These are phyloP conservation scores for Hepsetus odoe DNA, from an alignment of 2,113 vertebrate genomes.

Conservation along the genomic window DNA sequence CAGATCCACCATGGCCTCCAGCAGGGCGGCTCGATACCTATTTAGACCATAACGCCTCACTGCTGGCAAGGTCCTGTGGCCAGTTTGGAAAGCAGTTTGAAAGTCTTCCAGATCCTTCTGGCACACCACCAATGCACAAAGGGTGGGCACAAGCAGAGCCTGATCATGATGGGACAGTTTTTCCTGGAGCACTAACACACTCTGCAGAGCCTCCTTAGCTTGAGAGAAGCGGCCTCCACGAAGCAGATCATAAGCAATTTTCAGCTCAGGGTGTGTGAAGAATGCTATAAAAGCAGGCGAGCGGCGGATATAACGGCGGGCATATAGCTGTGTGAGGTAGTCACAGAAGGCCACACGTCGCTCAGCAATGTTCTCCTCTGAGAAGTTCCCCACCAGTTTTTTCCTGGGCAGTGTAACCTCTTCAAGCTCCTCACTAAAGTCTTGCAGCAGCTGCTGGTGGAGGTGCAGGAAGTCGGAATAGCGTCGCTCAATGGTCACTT, in stretches of 20 bases:
- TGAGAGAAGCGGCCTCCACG: constrained; percentile 82
- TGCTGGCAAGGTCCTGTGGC: constrained; percentile 76
- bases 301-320: constrained; percentile 75
- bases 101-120: constrained; percentile 83
- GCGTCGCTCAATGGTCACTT: constrained; percentile 83
- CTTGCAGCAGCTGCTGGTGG: constrained; percentile 79
- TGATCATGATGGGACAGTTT: constrained; percentile 79
- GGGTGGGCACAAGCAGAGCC: constrained; percentile 73
- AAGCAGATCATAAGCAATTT: constrained; percentile 79
- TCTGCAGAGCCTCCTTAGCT: constrained; percentile 76
- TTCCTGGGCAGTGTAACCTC: constrained; percentile 86
- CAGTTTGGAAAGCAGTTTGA: constrained; percentile 74
- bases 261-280: constrained; percentile 82
- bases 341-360: constrained; percentile 84
- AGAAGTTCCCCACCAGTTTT: constrained; percentile 81
- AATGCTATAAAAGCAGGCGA: constrained; percentile 79
- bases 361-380: constrained; percentile 78
- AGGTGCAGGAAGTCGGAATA: constrained; percentile 87
- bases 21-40: constrained; percentile 77
- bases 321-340: constrained; percentile 81
- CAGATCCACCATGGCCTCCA: constrained; percentile 83
- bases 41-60: constrained; percentile 70
- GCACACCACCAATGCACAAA: constrained; percentile 84
- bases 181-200: constrained; percentile 80
- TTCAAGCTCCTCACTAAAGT: constrained; percentile 88